Evolutionary conservation across 2,113 vertebrate species (phyloP).

Genomic region (Myotis brandtii): DNA sequence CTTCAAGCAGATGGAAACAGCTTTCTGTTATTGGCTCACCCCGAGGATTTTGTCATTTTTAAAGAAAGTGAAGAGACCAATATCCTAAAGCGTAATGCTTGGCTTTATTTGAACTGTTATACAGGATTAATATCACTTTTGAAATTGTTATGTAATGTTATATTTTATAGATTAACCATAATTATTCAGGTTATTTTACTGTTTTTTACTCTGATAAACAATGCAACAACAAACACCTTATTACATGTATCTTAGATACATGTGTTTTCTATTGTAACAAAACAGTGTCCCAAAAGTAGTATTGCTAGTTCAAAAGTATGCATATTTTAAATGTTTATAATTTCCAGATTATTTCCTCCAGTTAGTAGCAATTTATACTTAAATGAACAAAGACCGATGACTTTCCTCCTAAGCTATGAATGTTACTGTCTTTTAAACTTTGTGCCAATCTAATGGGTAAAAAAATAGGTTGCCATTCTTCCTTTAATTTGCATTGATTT

Average conservation of each 20-base stretch:
- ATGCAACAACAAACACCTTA: background rate
- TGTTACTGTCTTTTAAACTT: background rate
- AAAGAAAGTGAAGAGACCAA: background rate
- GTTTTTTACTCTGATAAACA: background rate
- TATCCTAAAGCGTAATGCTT: background rate
- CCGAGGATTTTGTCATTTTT: conserved; percentile 33
- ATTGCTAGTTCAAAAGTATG: conserved; percentile 6
- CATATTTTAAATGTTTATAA: conserved; percentile 16
- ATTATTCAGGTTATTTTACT: background rate
- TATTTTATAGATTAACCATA: background rate
- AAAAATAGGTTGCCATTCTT: background rate
- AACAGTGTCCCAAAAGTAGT: background rate
- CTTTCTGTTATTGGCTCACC: background rate
- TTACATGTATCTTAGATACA: background rate
- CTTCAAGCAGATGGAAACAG: background rate
- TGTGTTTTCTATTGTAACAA: background rate
- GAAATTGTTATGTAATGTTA: background rate
- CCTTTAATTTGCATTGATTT: background rate
- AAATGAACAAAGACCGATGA: conserved; percentile 8
- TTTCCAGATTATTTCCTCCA: background rate
- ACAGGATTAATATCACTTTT: background rate
- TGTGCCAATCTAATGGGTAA: background rate
- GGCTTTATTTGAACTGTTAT: background rate
- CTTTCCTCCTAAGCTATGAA: background rate
- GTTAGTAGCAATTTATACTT: background rate